phyloP scores from a whole-genome alignment of 1,140 invertebrate species.

The Ceratosolen fusciceps region DNA sequence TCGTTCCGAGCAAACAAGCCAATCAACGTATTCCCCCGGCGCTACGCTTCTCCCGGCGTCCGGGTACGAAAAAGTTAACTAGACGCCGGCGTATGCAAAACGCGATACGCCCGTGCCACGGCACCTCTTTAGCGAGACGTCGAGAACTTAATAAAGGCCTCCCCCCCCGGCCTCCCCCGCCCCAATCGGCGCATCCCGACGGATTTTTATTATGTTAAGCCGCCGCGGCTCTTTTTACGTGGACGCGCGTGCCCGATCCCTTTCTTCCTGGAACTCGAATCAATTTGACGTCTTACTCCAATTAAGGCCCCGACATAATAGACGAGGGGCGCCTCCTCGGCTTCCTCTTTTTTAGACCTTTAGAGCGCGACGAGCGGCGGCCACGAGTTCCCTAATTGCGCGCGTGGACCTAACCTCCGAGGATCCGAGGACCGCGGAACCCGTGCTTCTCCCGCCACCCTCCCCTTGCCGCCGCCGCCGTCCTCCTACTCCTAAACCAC shows the following conservation, averaged over 20 bases:
- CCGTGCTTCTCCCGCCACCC: not conserved
- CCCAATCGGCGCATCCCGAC: not conserved
- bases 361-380: not conserved
- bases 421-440: not conserved
- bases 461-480: not conserved
- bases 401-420: no score
- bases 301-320: constrained; percentile 46
- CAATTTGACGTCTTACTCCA: constrained; percentile 50
- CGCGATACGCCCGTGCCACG: not conserved
- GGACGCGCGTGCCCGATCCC: constrained; percentile 11
- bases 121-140: constrained; percentile 33
- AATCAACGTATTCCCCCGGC: constrained; percentile 1
- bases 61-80: not conserved
- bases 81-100: constrained; percentile 24
- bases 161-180: not conserved
- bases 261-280: constrained; percentile 37
- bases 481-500: no score
- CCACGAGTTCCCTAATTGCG: not conserved
- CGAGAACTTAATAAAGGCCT: constrained; percentile 33
- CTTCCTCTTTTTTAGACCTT: not conserved
- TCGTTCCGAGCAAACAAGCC: constrained; percentile 28
- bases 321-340: constrained; percentile 23
- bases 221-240: constrained; percentile 4
- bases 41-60: not conserved
- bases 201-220: constrained; percentile 43